Base-by-base conservation (phyloP, 2,797 vertebrate genomes). In the Melanotaenia maccullochi region DNA sequence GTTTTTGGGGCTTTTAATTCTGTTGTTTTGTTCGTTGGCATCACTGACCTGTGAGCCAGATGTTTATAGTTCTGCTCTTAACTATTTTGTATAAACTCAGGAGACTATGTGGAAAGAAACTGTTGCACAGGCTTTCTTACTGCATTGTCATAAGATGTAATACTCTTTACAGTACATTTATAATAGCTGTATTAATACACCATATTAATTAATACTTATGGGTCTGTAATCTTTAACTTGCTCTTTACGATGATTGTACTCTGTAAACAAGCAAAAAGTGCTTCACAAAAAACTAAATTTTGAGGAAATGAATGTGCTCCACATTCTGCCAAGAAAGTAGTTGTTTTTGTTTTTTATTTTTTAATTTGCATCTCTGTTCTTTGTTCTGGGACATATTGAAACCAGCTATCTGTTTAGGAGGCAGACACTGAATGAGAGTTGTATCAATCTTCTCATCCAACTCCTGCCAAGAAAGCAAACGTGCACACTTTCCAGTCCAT, bases 31-130 rank as follows among this genome's bases (percentile, higher is more conserved):
- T 85, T 85, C 79, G 75, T 83, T 85, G 73, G 75, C 80, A 77
- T 75, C 9, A 7, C 60, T 63, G 79, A 85, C 75, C 84, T 91
- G 88, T 58, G 76, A 86, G 85, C 87, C 92, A 92, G 86, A 91
- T 92, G 90, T 91, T 86, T 86, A 69, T 75, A 75, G 81, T 87
- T 64, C 87, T 64, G 68, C 75, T 84, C 56, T 85, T 88, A 83
- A 85, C 82, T 82, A 60, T 78, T 87, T 68, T 79, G 72, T 75
- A 72, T 79, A 84, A 88, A 89, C 84, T 87, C 88, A 84, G 88
- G 78, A 87, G 85, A 79, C 65, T 65, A 72, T 73, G 81, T 79
- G 78, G 70, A 76, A 81, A 80, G 54, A 82, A 88, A 80, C 64
- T 42, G 36, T 70, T 71, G 80, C 71, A 58, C 61, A 72, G 70